phyloP scores from a whole-genome alignment of 30 jellyfish, hydroid and myxozoan species.

The Morbakka virulenta region DNA sequence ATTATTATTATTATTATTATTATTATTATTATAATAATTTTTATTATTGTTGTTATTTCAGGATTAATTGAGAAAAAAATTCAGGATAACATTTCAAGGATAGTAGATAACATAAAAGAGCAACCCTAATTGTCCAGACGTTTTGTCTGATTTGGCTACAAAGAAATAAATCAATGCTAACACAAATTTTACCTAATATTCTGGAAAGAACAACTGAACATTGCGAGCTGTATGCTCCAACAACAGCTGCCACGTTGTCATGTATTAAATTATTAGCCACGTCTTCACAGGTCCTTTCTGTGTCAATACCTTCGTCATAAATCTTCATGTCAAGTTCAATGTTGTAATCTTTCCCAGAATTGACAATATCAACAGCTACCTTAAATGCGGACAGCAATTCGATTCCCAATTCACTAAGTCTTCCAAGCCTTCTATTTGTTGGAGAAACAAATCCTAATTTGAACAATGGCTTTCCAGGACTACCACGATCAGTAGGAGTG shows the following conservation, averaged over 20 bases:
- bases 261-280: constrained; percentile 68
- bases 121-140: too few species aligned
- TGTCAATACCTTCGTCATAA: constrained; percentile 92
- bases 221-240: constrained; percentile 93
- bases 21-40: too few species aligned
- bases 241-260: constrained; percentile 71
- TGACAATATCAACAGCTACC: constrained; percentile 90
- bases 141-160: too few species aligned
- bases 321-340: constrained; percentile 76
- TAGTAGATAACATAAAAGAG: too few species aligned
- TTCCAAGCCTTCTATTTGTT: constrained; percentile 77
- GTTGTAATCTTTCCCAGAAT: constrained; percentile 58
- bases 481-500: constrained; percentile 93
- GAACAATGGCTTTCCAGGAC: constrained; percentile 95
- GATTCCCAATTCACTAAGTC: constrained; percentile 63
- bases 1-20: too few species aligned
- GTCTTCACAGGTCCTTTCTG: constrained; percentile 52
- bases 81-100: too few species aligned
- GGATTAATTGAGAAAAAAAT: too few species aligned
- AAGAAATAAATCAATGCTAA: too few species aligned
- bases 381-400: constrained; percentile 94
- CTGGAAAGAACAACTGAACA: constrained; percentile 79
- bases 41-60: too few species aligned
- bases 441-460: constrained; percentile 94
- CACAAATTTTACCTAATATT: constrained; percentile 68